Base-by-base conservation (phyloP, 2,888 invertebrate species). In the Prenolepis imparis region DNA sequence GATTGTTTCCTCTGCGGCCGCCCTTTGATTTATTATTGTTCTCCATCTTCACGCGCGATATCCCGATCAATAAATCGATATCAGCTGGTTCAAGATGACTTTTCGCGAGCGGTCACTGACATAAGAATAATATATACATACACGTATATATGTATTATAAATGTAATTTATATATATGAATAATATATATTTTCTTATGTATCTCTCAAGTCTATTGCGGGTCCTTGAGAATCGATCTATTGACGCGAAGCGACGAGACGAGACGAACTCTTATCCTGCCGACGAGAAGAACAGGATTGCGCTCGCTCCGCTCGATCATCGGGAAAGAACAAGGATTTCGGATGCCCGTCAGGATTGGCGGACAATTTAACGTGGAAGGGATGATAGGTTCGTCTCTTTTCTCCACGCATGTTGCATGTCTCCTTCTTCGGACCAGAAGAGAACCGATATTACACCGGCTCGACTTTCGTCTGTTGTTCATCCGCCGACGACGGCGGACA, bases 391-490 rank as follows among this genome's bases (percentile, higher is more conserved):
- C 12, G 57, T 41, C 72, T 73, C 59, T 24, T 59, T 59, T 8
- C 15, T n/a, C n/a, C 2, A 6, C 21, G 24, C 18, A 4, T 3
- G 15, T 12, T 59, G 32, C 41, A 61, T 61, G n/a, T 28, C n/a
- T 18, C 12, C 39, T 59, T 6, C 41, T n/a, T 18, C 18, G 0
- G 15, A 5, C 8, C 24, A 18, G 24, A 41, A 8, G 28, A 36
- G 18, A n/a, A 24, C 18, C 24, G n/a, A 52, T n/a, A 8, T 18
- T 18, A 18, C 11, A 4, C n/a, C 59, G 59, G 59, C 28, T n/a
- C 41, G 73, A 24, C n/a, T 61, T 59, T 73, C 73, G n/a, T 73
- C 59, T 73, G 73, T 73, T n/a, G 18, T 39, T 73, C 41, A 4
- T 18, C 12, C 63, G 39, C 66, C 21, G 39, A 15, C 28, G 28